Conservation (phyloP, 2,797 vertebrate species). For the Myiotriccus ornatus region DNA sequence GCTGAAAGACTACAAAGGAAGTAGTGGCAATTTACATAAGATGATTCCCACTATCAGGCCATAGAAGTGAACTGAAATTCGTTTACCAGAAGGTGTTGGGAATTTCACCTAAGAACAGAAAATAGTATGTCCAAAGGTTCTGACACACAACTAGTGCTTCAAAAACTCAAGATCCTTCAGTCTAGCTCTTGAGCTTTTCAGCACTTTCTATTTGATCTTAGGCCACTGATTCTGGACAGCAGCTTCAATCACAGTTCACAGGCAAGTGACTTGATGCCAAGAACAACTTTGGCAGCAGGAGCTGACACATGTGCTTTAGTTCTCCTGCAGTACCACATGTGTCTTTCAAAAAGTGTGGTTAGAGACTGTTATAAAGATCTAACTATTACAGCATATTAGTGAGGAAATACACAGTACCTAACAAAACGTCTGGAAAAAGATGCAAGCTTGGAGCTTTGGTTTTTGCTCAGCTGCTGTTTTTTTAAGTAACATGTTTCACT, state of each 20-base stretch:
- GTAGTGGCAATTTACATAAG: neutral
- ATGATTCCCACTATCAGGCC: neutral
- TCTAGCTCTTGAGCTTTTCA: constrained; percentile 31
- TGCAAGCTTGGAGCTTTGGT: neutral
- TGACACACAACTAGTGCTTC: neutral
- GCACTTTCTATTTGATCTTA: constrained; percentile 14
- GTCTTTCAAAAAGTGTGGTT: constrained; percentile 30
- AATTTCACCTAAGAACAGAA: neutral
- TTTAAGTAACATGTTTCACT: neutral
- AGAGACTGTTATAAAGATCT: neutral
- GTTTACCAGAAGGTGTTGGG: neutral
- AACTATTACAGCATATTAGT: neutral
- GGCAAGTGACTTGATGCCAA: constrained; percentile 42
- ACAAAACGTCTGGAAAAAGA: constrained; percentile 10
- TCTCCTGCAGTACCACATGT: neutral
- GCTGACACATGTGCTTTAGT: constrained; percentile 5
- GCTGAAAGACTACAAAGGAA: neutral
- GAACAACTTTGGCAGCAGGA: constrained; percentile 50
- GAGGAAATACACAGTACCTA: neutral
- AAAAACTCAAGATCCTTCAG: neutral
- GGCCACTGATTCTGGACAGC: constrained; percentile 15
- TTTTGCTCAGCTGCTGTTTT: neutral
- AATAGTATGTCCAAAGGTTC: neutral
- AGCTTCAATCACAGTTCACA: constrained; percentile 38
- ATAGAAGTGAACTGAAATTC: neutral